These are phyloP conservation scores for Drosophila equinoxialis DNA, from an alignment of 1,140 invertebrate genomes.

Conservation along the genomic window DNA sequence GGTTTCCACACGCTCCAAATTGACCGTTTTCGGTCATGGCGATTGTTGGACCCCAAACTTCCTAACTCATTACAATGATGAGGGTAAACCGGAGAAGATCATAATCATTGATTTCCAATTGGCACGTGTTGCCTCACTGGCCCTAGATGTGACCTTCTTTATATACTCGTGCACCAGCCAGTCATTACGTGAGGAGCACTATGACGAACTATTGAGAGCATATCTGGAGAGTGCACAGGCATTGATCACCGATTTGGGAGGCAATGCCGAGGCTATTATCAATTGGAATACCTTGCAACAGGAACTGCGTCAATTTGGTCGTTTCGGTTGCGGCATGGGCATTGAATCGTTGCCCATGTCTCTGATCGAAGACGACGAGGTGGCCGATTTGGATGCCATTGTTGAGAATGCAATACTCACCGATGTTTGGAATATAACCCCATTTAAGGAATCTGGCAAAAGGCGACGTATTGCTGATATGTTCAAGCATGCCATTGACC, in stretches of 20 bases:
- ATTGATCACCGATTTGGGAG: constrained; percentile 85
- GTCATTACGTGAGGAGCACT: constrained; percentile 85
- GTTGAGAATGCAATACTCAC: constrained; percentile 84
- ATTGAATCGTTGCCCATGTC: constrained; percentile 87
- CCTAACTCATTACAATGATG: constrained; percentile 84
- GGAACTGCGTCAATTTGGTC: constrained; percentile 86
- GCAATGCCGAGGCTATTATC: constrained; percentile 85
- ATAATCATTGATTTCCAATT: constrained; percentile 89
- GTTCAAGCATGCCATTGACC: constrained; percentile 86
- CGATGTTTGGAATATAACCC: constrained; percentile 84
- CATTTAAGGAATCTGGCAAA: constrained; percentile 84
- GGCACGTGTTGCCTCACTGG: constrained; percentile 84
- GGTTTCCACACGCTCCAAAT: constrained; percentile 62
- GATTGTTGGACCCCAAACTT: constrained; percentile 91
- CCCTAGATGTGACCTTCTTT: constrained; percentile 86
- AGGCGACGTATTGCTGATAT: constrained; percentile 85
- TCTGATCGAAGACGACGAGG: constrained; percentile 85
- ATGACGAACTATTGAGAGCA: constrained; percentile 84
- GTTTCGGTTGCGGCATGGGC: constrained; percentile 86
- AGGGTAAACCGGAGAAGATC: constrained; percentile 83
- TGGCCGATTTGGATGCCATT: constrained; percentile 86
- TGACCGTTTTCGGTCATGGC: constrained; percentile 87
- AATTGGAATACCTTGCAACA: constrained; percentile 83
- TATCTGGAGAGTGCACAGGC: constrained; percentile 85
- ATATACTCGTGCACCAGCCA: constrained; percentile 87